Percentiles rank a stretch among this genome's conserved stretches.
phyloP scores from a whole-genome alignment of 2,797 vertebrate genomes.

The Acridotheres tristis region DNA sequence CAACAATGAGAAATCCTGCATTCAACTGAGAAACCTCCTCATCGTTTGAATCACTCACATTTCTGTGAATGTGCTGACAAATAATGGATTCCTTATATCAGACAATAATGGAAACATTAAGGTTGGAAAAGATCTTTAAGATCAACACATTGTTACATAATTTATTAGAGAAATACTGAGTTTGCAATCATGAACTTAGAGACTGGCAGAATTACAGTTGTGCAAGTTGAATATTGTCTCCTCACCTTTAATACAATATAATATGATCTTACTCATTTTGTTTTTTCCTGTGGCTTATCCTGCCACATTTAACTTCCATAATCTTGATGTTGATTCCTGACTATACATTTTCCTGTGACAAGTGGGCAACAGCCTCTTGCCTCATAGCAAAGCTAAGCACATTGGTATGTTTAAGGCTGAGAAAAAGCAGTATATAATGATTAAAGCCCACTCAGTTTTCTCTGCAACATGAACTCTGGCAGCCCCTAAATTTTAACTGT shows the following conservation, averaged over 20 bases:
- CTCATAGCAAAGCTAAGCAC: not conserved
- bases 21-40: constrained; percentile 38
- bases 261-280: not conserved
- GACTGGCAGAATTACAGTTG: not conserved
- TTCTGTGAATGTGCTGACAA: not conserved
- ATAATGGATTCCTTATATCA: not conserved
- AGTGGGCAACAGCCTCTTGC: not conserved
- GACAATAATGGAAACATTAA: not conserved
- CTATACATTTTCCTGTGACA: not conserved
- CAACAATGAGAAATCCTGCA: constrained; percentile 60
- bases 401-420: not conserved
- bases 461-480: not conserved
- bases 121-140: not conserved
- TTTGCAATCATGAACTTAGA: not conserved
- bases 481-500: not conserved
- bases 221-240: not conserved
- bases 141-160: not conserved
- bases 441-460: not conserved
- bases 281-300: not conserved
- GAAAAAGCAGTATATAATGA: not conserved
- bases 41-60: not conserved
- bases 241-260: not conserved
- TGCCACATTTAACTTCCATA: not conserved
- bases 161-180: not conserved
- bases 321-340: fast-evolving